Percentiles rank a stretch among this genome's conserved stretches.
Conservation (phyloP, 1,140 invertebrate genomes). For the Drosophila subpulchrella region DNA sequence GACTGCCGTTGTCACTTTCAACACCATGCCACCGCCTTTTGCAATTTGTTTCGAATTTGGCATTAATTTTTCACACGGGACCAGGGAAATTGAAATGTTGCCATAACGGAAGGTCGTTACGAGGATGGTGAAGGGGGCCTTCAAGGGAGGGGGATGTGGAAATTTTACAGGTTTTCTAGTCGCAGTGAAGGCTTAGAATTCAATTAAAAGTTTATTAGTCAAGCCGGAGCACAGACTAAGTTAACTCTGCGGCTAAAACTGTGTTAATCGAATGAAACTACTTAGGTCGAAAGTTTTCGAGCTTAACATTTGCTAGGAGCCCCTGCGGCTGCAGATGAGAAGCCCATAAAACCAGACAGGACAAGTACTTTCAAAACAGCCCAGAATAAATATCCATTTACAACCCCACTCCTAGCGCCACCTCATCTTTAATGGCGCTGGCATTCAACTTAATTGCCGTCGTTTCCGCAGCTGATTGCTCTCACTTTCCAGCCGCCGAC, state of each 20-base stretch:
- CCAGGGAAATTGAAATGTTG: conserved; percentile 80
- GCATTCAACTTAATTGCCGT: conserved; percentile 79
- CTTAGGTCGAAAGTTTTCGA: conserved; percentile 51
- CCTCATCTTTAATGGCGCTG: conserved; percentile 55
- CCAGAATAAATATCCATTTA: conserved; percentile 42
- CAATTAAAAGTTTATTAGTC: conserved; percentile 77
- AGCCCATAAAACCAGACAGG: conserved; percentile 35
- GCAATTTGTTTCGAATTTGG: conserved; percentile 79
- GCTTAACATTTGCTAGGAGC: conserved; percentile 20
- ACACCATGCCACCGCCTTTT: conserved; percentile 46
- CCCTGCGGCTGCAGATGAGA: not conserved
- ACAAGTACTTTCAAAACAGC: conserved; percentile 41
- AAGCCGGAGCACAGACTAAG: conserved; percentile 23
- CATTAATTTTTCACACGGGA: conserved; percentile 80
- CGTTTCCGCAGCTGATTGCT: conserved; percentile 61
- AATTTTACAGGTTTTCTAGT: conserved; percentile 39
- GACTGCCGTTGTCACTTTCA: conserved; percentile 60
- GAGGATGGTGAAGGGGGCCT: not conserved
- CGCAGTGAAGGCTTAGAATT: conserved; percentile 53
- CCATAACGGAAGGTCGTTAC: conserved; percentile 76
- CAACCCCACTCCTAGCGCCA: conserved; percentile 1
- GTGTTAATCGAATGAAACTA: conserved; percentile 61
- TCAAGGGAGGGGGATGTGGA: not conserved
- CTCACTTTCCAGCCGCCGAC: conserved; percentile 47
- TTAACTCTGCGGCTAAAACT: conserved; percentile 52